Evolutionary conservation across 1,140 invertebrate genomes (phyloP), one percentile per base, ranked within the genome.

Genomic region (Periplaneta americana): DNA sequence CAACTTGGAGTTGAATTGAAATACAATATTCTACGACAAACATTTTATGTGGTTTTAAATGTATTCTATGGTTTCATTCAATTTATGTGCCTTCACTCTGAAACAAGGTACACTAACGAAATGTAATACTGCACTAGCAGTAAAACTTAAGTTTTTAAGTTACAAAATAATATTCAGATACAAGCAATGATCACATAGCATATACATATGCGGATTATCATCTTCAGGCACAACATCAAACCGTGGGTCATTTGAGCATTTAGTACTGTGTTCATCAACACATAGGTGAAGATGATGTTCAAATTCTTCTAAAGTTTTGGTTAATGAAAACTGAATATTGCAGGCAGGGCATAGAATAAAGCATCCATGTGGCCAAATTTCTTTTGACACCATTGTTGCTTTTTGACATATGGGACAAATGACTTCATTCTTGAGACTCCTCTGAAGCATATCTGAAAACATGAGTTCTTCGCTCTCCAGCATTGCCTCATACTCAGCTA

Each of bases 401-500:
- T 11, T 81, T 48, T 36, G 85, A 86, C 78, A 88, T 85, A 81
- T 31, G 75, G 13, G 87, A 83, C 39, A 84, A 1, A 88, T 83
- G 78, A 85, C 75, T 35, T 83, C 79, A 11, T 82, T n/a, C n/a
- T 66, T 31, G 9, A 75, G 28, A 17, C 84, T 82, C 22, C 84
- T 76, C 37, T 87, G 85, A 17, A 83, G 81, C 33, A 80, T 83
- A 0, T 75, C 76, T 17, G 84, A 79, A 15, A 85, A 76, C 34
- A 85, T 83, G 76, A 86, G 83, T 80, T 89, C 88, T 11, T 86
- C 83, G 11, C 48, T 66, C 32, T 84, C 82, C 13, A 85, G 74
- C 33, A 87, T 81, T 82, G 77, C 86, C 33, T 89, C 86, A 79
- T 88, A 89, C 81, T 89, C 88, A 81, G 85, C 37, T 6, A 88